A percentile compares a stretch with the other conserved stretches of the same genome.
These are phyloP conservation scores for Aethes cnicana DNA, from an alignment of 2,888 invertebrate species.

Conservation along the genomic window DNA sequence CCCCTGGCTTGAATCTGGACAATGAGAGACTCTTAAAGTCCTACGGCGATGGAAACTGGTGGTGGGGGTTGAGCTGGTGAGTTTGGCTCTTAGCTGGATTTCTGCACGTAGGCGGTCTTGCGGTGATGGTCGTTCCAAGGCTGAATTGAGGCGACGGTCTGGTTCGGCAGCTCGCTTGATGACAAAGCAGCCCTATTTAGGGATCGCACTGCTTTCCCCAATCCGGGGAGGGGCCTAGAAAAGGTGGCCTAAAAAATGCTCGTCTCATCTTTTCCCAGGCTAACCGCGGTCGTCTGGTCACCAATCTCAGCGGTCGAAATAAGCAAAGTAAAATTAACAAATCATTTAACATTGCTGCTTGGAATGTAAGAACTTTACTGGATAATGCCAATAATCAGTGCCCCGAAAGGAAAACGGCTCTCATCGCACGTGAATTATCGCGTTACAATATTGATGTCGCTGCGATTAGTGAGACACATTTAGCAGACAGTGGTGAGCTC, in stretches of 20 bases:
- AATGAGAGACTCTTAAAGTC: slow-evolving; percentile 8
- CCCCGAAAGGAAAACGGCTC: slow-evolving; percentile 12
- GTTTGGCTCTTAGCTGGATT: no score
- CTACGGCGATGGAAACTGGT: slow-evolving; percentile 18
- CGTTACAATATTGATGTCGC: slow-evolving; percentile 22
- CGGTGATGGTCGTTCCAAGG: slow-evolving; percentile 8
- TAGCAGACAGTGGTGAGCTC: slow-evolving; percentile 3
- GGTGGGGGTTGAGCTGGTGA: slow-evolving; percentile 23
- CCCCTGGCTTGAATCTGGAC: slow-evolving; percentile 20
- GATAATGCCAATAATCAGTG: background rate
- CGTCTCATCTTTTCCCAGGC: background rate
- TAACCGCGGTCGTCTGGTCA: slow-evolving; percentile 6
- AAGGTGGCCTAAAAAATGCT: background rate
- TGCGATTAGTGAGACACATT: slow-evolving; percentile 13
- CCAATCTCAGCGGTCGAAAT: slow-evolving; percentile 3
- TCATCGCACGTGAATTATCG: slow-evolving; percentile 21
- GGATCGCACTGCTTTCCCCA: slow-evolving; percentile 31
- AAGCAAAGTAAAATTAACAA: background rate
- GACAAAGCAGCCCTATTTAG: slow-evolving; percentile 33
- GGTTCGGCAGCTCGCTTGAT: slow-evolving; percentile 8
- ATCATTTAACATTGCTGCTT: background rate
- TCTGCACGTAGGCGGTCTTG: slow-evolving; percentile 27
- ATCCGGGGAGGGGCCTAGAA: slow-evolving; percentile 11
- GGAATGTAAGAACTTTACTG: background rate
- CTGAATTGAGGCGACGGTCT: no score